These are phyloP conservation scores for Hyposoter didymator DNA, from an alignment of 2,888 invertebrate genomes.

Conservation along the genomic window DNA sequence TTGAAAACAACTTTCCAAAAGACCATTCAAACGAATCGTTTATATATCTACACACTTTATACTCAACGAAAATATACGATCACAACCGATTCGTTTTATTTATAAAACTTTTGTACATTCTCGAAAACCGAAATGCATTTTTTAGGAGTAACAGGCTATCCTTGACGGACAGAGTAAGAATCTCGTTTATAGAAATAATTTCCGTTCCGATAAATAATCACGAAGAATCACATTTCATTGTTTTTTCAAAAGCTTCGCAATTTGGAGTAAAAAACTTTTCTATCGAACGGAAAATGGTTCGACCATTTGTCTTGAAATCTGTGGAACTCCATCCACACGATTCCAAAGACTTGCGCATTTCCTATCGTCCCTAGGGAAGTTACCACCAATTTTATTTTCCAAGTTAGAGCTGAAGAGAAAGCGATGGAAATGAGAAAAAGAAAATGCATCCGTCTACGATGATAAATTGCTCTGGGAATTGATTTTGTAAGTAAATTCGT, in stretches of 20 bases:
- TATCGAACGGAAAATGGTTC: background rate
- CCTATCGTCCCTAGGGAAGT: background rate
- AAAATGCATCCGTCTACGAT: background rate
- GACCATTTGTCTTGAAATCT: background rate
- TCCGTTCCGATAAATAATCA: background rate
- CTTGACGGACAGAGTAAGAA: background rate
- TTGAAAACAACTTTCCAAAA: background rate
- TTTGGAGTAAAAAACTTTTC: background rate
- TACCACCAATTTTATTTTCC: background rate
- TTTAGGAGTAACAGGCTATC: background rate
- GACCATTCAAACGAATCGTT: background rate
- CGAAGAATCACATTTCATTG: too few species aligned
- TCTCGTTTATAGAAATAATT: background rate
- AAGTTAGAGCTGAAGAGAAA: background rate
- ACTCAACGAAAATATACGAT: background rate
- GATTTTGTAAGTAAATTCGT: background rate
- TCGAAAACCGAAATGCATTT: background rate
- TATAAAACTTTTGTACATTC: background rate
- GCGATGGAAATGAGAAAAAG: background rate
- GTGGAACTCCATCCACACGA: background rate
- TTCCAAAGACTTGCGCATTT: background rate
- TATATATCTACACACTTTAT: background rate
- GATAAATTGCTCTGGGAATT: background rate
- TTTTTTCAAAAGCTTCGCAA: background rate
- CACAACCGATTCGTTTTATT: background rate